Evolutionary conservation across 2,888 invertebrate species (phyloP), one percentile per base, ranked within the genome.

Genomic region (Epinotia bilunana): DNA sequence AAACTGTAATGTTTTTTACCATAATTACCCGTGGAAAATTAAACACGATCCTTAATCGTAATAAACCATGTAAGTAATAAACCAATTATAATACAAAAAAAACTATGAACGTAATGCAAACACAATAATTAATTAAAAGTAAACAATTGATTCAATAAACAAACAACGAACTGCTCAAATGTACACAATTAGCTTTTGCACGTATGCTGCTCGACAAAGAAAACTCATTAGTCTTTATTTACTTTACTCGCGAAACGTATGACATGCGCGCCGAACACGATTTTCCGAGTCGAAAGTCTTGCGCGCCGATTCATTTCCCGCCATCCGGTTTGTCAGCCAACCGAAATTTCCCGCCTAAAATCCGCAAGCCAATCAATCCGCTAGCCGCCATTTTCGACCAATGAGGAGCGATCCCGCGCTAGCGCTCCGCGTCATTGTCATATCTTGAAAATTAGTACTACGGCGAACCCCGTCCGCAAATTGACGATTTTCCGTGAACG

Each of bases 361-460:
- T 83, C 80, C 79, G 73, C 75, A 78, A 83, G 80, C 94, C 94
- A 93, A 94, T 93, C 78, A 84, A 76, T 86, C 80, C 79, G 85
- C 81, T 87, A 90, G 91, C 93, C 93, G 94, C 94, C 93, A 88
- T 92, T 94, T 93, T 91, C 82, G 79, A 88, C 94, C 93, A 94
- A 94, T 91, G 80, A 86, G 82, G 83, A 83, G 49, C 81, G 84
- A 93, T 87, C 93, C 92, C 94, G 94, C 94, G 93, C 92, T 93
- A 92, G 91, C 88, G 91, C 91, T 90, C 85, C 89, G 94, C 93
- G 92, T 93, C 94, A 89, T 90, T 91, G 91, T 92, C 91, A 90
- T 92, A 92, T 92, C 93, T 93, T 87, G 93, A 90, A 93, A 93
- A 92, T 93, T 93, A 93, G 94, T 94, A 91, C 93, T 88, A 87